Evolutionary conservation across 2,797 vertebrate genomes (phyloP).

Genomic region (Catamblyrhynchus diadema): DNA sequence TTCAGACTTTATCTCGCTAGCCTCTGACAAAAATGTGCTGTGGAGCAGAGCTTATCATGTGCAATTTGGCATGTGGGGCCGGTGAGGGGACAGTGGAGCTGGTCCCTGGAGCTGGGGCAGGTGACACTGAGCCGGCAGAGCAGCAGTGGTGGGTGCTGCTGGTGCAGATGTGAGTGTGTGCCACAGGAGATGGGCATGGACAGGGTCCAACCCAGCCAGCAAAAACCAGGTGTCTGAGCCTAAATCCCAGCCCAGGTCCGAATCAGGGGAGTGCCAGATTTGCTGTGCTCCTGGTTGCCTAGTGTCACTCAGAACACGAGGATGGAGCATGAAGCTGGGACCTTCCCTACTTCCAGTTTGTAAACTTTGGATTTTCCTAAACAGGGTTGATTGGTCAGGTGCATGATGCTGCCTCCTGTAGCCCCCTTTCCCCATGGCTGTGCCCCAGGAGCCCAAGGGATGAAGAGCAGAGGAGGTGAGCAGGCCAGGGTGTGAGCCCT

Average conservation of each 20-base stretch:
- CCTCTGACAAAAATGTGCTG: slow-evolving; percentile 41
- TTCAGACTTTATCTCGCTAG: slow-evolving; percentile 29
- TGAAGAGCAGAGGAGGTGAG: accelerated
- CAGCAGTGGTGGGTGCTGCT: background rate
- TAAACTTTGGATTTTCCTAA: background rate
- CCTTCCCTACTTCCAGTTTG: background rate
- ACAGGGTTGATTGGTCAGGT: background rate
- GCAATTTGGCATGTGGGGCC: background rate
- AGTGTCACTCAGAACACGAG: background rate
- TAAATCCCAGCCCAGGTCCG: background rate
- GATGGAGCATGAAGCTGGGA: background rate
- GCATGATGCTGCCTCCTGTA: background rate
- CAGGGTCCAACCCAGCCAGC: background rate
- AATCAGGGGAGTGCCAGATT: background rate
- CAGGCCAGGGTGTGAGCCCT: accelerated
- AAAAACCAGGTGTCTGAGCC: background rate
- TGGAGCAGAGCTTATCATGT: background rate
- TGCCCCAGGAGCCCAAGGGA: background rate
- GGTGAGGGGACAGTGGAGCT: accelerated
- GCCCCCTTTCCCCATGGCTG: accelerated
- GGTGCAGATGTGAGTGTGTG: background rate
- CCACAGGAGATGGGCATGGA: background rate
- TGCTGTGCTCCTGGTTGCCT: background rate
- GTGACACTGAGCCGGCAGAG: accelerated
- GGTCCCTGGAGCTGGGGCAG: background rate